Evolutionary conservation across 2,888 invertebrate species (phyloP), one percentile per base, ranked within the genome.

Genomic region (Cinara cedri): DNA sequence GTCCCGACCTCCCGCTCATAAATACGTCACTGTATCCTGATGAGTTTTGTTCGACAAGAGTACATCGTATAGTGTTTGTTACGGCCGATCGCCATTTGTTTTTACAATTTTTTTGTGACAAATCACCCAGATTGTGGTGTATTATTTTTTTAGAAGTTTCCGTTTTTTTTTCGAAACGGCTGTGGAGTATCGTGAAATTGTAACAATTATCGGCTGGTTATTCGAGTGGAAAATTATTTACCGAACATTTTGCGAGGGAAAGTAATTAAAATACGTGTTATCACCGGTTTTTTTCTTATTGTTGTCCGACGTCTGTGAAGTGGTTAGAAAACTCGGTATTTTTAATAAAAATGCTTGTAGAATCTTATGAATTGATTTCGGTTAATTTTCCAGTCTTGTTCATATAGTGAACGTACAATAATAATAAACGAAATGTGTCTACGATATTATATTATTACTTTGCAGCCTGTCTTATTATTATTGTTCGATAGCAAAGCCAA

Each of bases 251-350:
- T 9, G 0, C 14, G 14, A 14, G 54, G 10, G 54, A 42, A 70
- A 70, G 42, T 42, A 54, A 42, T 54, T 54, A 42, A 54, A 70
- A 70, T 62, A 34, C 14, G 19, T 42, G 19, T 10, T 42, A 26
- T 24, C 9, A 19, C 34, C 3, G 34, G n/a, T n/a, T n/a, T n/a
- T 34, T 6, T 34, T 34, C 3, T 34, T 34, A 19, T 62, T 62
- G 14, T 44, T 44, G 65, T 65, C 44, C 1, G 16, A 49, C 46
- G 16, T 10, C 1, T 19, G 13, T 44, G 24, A 16, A 16, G 16
- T 66, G 1, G 3, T 21, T 46, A 10, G 10, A 13, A 49, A 49
- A 34, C 34, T 3, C 6, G 34, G 3, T 34, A 34, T 34, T 34
- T 34, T 24, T 3, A 1, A 16, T n/a, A n/a, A n/a, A n/a, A n/a